Evolutionary conservation across 1,140 invertebrate species (phyloP).

Genomic region (Uloborus diversus): DNA sequence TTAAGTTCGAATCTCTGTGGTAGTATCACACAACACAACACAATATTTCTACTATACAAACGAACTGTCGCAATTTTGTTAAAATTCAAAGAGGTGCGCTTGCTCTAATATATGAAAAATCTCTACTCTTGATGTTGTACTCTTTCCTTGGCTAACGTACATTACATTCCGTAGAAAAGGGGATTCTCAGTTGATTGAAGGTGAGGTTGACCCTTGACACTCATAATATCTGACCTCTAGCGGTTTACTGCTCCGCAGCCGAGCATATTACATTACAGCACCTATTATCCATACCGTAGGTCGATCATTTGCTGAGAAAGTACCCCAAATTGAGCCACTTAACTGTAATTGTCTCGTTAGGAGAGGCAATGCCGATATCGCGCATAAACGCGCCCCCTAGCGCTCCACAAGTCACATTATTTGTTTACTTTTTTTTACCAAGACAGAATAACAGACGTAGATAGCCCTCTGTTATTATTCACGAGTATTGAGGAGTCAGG

Average conservation of each 20-base stretch:
- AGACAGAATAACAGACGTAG: slow-evolving; percentile 7
- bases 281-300: slow-evolving; percentile 11
- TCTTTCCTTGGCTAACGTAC: no score
- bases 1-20: no score
- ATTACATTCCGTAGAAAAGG: no score
- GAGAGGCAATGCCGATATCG: neutral
- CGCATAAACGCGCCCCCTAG: neutral
- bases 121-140: no score
- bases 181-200: neutral
- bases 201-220: slow-evolving; percentile 30
- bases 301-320: slow-evolving; percentile 21
- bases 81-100: no score
- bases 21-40: no score
- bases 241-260: neutral
- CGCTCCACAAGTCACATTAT: neutral
- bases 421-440: no score
- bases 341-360: slow-evolving; percentile 38
- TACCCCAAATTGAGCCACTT: slow-evolving; percentile 39
- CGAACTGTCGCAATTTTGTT: no score
- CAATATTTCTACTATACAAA: no score
- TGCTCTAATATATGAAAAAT: no score
- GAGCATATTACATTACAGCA: neutral
- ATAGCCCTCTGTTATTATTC: slow-evolving; percentile 39
- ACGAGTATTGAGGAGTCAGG: slow-evolving; percentile 40
- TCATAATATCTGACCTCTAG: slow-evolving; percentile 8